A percentile compares a stretch with the other conserved stretches of the same genome.
These are phyloP conservation scores for Harpagifer antarcticus DNA, from an alignment of 2,797 vertebrate species.

Conservation along the genomic window DNA sequence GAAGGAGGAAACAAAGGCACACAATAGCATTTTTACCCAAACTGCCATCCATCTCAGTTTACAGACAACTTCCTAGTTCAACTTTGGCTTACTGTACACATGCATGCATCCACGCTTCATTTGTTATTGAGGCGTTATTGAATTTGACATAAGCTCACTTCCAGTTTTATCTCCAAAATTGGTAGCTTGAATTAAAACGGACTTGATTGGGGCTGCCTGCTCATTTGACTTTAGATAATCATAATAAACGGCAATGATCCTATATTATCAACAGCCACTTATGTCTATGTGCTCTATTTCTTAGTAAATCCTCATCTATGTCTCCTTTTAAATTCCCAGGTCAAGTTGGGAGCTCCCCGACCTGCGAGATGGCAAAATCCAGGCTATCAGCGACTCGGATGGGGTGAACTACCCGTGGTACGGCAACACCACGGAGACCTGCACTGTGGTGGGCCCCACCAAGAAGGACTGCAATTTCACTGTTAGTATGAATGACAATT, in stretches of 20 bases:
- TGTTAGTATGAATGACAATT: constrained; percentile 99
- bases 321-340: constrained; percentile 79
- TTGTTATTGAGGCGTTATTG: background rate
- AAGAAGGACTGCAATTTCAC: constrained; percentile 93
- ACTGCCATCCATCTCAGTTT: constrained; percentile 9
- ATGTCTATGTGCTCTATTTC: background rate
- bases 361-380: constrained; percentile 91
- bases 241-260: background rate
- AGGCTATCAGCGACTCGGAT: constrained; percentile 96
- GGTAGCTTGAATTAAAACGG: background rate
- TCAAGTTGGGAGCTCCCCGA: constrained; percentile 99
- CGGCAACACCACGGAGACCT: constrained; percentile 97
- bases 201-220: background rate
- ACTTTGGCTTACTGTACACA: background rate
- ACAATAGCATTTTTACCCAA: background rate
- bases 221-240: background rate
- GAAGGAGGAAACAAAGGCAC: background rate
- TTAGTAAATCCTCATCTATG: constrained; percentile 24
- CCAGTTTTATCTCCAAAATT: background rate
- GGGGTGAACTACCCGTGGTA: constrained; percentile 99
- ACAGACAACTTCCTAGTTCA: constrained; percentile 16
- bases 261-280: background rate
- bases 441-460: constrained; percentile 94
- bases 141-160: background rate
- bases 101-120: background rate